These are phyloP conservation scores for Peromyscus polionotus DNA, from an alignment of 2,113 vertebrate genomes.

Conservation along the genomic window DNA sequence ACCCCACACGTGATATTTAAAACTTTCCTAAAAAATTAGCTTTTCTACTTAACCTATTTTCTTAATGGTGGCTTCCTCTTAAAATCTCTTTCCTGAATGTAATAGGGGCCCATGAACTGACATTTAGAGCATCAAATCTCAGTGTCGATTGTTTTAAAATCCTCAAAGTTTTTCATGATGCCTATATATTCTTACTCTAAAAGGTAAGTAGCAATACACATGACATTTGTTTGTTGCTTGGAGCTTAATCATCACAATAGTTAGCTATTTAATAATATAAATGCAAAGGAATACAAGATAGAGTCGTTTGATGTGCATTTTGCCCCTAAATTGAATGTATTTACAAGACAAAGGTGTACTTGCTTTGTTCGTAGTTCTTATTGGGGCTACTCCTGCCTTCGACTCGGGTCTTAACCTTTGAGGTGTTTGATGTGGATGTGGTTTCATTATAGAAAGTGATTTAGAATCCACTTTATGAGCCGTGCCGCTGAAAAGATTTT, in stretches of 20 bases:
- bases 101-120: background rate
- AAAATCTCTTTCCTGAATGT: background rate
- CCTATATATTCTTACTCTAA: background rate
- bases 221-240: background rate
- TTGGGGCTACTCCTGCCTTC: background rate
- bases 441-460: slow-evolving; percentile 60
- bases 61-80: background rate
- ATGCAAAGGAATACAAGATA: background rate
- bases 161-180: background rate
- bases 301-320: background rate
- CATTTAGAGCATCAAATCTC: background rate
- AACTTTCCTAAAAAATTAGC: background rate
- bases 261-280: slow-evolving; percentile 30
- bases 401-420: slow-evolving; percentile 57
- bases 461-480: slow-evolving; percentile 73
- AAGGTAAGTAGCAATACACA: background rate
- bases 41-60: background rate
- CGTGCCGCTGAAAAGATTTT: slow-evolving; percentile 33
- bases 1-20: background rate
- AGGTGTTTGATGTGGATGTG: slow-evolving; percentile 59
- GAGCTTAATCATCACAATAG: background rate
- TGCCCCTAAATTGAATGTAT: background rate
- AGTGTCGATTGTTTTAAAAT: background rate
- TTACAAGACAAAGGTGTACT: background rate
- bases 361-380: slow-evolving; percentile 18